phyloP scores from a whole-genome alignment of 2,797 vertebrate genomes.

The Parauchenoglanis punctatus region DNA sequence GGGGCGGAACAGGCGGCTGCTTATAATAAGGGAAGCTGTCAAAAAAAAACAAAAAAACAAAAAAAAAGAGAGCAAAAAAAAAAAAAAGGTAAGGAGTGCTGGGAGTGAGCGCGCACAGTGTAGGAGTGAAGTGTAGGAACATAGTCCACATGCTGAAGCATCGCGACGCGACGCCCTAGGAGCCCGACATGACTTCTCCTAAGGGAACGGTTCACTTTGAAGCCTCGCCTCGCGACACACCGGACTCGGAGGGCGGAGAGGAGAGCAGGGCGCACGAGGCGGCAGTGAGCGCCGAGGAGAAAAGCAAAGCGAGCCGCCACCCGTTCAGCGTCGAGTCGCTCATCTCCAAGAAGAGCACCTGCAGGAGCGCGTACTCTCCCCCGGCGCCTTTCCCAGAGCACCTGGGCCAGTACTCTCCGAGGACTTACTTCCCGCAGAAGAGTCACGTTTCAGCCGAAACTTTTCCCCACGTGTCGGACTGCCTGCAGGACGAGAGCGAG shows the following conservation, averaged over 20 bases:
- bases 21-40: constrained; percentile 62
- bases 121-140: constrained; percentile 47
- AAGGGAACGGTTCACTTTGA: constrained; percentile 70
- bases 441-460: constrained; percentile 67
- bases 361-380: constrained; percentile 70
- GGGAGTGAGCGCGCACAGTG: background rate
- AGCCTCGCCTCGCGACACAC: constrained; percentile 67
- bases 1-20: constrained; percentile 70
- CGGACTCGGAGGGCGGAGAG: constrained; percentile 70
- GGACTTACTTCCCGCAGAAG: constrained; percentile 77
- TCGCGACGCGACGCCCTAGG: constrained; percentile 75
- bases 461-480: constrained; percentile 68
- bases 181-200: constrained; percentile 75
- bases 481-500: constrained; percentile 74
- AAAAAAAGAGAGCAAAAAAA: background rate
- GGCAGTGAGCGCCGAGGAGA: constrained; percentile 73
- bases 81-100: background rate
- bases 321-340: constrained; percentile 85
- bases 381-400: constrained; percentile 58
- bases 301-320: constrained; percentile 72
- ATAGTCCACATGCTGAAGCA: constrained; percentile 58
- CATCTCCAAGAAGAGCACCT: constrained; percentile 78
- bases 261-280: constrained; percentile 72
- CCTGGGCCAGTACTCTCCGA: constrained; percentile 68
- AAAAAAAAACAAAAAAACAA: constrained; percentile 30